Percentiles rank a stretch among this genome's conserved stretches.
These are phyloP conservation scores for Mastomys natalensis DNA, from an alignment of 2,113 vertebrate genomes.

Conservation along the genomic window DNA sequence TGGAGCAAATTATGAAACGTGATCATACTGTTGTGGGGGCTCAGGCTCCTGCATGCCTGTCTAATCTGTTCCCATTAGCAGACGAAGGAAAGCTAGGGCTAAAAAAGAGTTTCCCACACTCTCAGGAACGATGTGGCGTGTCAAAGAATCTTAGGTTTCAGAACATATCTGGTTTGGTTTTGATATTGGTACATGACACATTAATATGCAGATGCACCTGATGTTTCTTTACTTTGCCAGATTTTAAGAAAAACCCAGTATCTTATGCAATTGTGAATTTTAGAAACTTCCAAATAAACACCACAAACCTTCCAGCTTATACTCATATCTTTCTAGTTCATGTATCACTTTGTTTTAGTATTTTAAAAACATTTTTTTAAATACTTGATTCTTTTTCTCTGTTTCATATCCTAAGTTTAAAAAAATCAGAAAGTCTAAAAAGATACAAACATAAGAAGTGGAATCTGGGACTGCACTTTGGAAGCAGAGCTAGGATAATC, in stretches of 20 bases:
- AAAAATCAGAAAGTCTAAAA: not conserved
- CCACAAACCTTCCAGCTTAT: not conserved
- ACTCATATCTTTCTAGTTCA: not conserved
- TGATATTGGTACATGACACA: not conserved
- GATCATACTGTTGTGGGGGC: not conserved
- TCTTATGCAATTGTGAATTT: slow-evolving; percentile 87
- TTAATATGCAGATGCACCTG: slow-evolving; percentile 52
- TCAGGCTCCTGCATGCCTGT: not conserved
- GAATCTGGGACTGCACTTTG: not conserved
- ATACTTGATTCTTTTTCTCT: slow-evolving; percentile 23
- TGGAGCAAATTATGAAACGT: slow-evolving; percentile 29
- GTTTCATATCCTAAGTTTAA: slow-evolving; percentile 24
- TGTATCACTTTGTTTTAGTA: not conserved
- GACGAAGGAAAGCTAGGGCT: slow-evolving; percentile 30
- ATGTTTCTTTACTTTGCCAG: slow-evolving; percentile 88
- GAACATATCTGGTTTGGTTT: slow-evolving; percentile 28
- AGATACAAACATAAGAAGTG: not conserved
- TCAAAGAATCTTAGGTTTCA: slow-evolving; percentile 17
- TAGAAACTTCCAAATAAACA: not conserved
- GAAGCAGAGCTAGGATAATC: not conserved
- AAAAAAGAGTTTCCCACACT: not conserved
- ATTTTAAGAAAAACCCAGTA: slow-evolving; percentile 81
- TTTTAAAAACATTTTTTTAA: not conserved
- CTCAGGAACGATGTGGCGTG: slow-evolving; percentile 31
- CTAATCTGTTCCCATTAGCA: slow-evolving; percentile 26